Base-by-base conservation (phyloP, 2,113 vertebrate genomes). In the Aphyosemion australe region DNA sequence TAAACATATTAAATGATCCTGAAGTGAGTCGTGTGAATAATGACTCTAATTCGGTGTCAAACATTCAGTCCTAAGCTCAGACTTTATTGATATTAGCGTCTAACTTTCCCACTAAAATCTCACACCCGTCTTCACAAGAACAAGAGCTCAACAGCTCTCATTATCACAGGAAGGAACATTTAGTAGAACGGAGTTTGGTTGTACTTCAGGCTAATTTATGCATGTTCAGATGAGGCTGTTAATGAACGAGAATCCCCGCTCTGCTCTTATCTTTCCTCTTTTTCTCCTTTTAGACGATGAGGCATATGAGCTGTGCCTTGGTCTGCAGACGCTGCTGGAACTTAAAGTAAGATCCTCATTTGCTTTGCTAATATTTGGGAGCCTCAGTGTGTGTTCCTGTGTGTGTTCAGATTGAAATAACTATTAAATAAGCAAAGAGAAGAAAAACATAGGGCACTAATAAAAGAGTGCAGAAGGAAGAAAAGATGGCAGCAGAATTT, bases 281-380 rank as follows among this genome's bases (percentile, higher is more conserved):
- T 51, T 65, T 70, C 54, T 42, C 3, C 86, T 86, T 73, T 42
- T 84, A 98, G 96, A 97, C 71, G 94, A 93, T 13, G 93, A 95
- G 47, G 86, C 74, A 41, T 89, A 92, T 56, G 95, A 98, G 55
- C 89, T 97, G 72, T 93, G 93, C 77, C 91, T 98, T 52, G 96
- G 96, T 59, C 92, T 98, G 41, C 94, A 96, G 76, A 97, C 95
- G 49, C 91, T 97, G 79, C 75, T 94, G 57, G 92, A 95, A 83
- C 94, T 98, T 55, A 94, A 95, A 93, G 96, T 97, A 94, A 95
- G 93, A 12, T 34, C 45, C 58, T 76, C 16, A 65, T 68, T 76
- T 55, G 34, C 47, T 62, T 72, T 73, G 45, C 45, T 67, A 39
- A 74, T 79, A 54, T 54, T 61, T 58, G 26, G 3, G 2, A 55